phyloP scores from a whole-genome alignment of 2,113 vertebrate genomes.

The Lanius collurio region DNA sequence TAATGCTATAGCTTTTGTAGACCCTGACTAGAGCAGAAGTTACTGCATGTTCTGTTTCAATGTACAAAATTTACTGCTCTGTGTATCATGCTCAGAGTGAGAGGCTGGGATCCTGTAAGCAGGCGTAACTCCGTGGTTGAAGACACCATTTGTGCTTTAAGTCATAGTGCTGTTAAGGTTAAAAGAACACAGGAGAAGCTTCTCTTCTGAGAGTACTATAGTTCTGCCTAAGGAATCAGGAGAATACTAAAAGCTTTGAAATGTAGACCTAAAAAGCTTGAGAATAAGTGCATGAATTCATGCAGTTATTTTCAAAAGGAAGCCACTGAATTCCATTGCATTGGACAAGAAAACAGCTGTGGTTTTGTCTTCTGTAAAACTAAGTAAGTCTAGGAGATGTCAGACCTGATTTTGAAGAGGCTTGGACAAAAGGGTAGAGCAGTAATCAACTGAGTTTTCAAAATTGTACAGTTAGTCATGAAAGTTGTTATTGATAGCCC shows the following conservation, averaged over 20 bases:
- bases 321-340: not conserved
- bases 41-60: not conserved
- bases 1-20: not conserved
- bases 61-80: not conserved
- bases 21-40: not conserved
- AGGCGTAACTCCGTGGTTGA: not conserved
- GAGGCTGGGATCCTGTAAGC: not conserved
- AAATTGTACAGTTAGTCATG: not conserved
- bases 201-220: not conserved
- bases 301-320: not conserved
- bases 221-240: not conserved
- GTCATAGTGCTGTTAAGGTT: not conserved
- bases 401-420: not conserved
- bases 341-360: not conserved
- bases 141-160: not conserved
- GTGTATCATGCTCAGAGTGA: not conserved
- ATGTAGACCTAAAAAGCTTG: not conserved
- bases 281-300: not conserved
- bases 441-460: not conserved
- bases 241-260: not conserved
- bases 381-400: not conserved
- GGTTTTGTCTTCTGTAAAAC: not conserved
- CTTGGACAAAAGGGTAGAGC: not conserved
- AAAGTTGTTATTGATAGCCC: not conserved
- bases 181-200: not conserved